Evolutionary conservation across 2,888 invertebrate genomes (phyloP).

Genomic region (Lochmaea crataegi): DNA sequence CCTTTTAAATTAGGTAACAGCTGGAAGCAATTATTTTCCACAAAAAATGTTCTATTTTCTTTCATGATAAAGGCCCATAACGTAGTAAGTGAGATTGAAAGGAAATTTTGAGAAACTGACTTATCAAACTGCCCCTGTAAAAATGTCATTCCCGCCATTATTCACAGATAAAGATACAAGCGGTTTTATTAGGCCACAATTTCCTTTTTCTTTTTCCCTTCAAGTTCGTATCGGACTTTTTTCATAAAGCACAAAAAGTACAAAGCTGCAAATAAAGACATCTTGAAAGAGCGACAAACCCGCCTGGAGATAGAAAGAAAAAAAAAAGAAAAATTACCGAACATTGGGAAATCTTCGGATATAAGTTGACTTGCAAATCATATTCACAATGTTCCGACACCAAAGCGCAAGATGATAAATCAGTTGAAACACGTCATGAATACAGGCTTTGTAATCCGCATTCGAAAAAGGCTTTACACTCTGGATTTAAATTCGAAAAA

Average conservation of each 20-base stretch:
- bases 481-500: conserved; percentile 34
- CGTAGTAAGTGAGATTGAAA: no score
- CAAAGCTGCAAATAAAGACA: conserved; percentile 10
- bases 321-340: conserved; percentile 21
- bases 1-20: no score
- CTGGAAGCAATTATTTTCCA: no score
- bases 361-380: conserved; percentile 39
- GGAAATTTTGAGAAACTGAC: no score
- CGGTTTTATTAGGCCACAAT: background rate
- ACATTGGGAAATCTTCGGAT: conserved; percentile 24
- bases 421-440: conserved; percentile 37
- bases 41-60: no score
- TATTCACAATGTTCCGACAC: conserved; percentile 36
- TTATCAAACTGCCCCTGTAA: no score
- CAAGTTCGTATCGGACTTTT: conserved; percentile 2
- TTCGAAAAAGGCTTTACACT: conserved; percentile 36
- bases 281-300: conserved; percentile 24
- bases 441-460: conserved; percentile 40
- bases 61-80: no score
- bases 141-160: no score
- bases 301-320: background rate
- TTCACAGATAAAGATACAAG: background rate
- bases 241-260: background rate
- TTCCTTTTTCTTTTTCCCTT: background rate
- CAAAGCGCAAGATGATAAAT: conserved; percentile 37